These are phyloP conservation scores for Poeciliopsis turneri DNA, from an alignment of 2,797 vertebrate genomes.

Conservation along the genomic window DNA sequence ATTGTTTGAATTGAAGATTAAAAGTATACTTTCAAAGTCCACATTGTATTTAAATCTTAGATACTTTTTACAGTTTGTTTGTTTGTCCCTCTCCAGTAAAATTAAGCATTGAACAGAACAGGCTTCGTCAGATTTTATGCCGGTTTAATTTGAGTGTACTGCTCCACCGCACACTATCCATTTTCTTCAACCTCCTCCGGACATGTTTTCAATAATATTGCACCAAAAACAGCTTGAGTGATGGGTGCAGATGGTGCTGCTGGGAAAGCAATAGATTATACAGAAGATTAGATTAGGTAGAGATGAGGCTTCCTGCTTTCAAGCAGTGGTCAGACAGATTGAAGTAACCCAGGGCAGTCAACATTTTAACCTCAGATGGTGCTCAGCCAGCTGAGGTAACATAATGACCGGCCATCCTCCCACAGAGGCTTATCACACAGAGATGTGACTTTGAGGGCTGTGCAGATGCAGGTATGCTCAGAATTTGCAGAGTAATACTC, in stretches of 20 bases:
- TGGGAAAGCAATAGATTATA: slow-evolving; percentile 51
- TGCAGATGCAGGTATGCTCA: background rate
- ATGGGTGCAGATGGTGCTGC: slow-evolving; percentile 23
- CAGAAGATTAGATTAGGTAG: slow-evolving; percentile 47
- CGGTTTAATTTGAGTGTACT: slow-evolving; percentile 17
- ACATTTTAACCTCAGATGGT: slow-evolving; percentile 54
- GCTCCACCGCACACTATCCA: slow-evolving; percentile 22
- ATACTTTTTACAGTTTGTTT: background rate
- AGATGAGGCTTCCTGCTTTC: slow-evolving; percentile 26
- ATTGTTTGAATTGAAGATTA: background rate
- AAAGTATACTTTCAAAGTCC: background rate
- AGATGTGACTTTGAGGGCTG: slow-evolving; percentile 9
- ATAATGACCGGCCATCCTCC: slow-evolving; percentile 25
- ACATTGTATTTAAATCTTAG: background rate
- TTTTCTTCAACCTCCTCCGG: slow-evolving; percentile 23
- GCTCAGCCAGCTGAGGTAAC: slow-evolving; percentile 30
- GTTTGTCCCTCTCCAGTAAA: background rate
- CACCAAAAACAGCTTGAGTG: slow-evolving; percentile 7
- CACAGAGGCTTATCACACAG: slow-evolving; percentile 17
- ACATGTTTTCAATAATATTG: slow-evolving; percentile 3
- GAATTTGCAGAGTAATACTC: background rate
- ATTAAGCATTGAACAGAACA: background rate
- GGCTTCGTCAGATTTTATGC: slow-evolving; percentile 16
- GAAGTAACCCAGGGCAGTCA: slow-evolving; percentile 37
- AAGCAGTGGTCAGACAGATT: slow-evolving; percentile 30